Conservation (phyloP, 1,140 invertebrate genomes). For the Ostrea denselamellosa region DNA sequence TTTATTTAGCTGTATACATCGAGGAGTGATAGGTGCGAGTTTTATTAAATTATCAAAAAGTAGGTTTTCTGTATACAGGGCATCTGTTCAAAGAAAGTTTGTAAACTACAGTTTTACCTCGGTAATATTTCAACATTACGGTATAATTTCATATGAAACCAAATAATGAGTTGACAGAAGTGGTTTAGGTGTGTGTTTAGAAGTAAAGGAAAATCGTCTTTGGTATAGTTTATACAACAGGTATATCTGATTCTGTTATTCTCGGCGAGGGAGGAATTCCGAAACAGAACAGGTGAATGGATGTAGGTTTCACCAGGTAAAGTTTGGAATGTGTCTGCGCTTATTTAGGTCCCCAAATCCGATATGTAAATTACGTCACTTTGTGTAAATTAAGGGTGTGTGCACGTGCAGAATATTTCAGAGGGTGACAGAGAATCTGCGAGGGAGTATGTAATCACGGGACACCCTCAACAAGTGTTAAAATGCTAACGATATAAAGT, state of each 20-base stretch:
- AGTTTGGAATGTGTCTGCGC: background rate
- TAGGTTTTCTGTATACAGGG: no score
- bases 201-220: background rate
- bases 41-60: no score
- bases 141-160: no score
- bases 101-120: no score
- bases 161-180: background rate
- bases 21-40: no score
- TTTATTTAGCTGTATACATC: no score
- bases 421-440: background rate
- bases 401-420: background rate
- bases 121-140: no score
- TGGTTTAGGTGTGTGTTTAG: background rate
- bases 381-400: background rate
- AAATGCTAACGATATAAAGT: no score
- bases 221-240: conserved; percentile 13
- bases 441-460: background rate
- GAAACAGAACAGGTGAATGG: background rate
- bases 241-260: background rate
- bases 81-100: no score
- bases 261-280: background rate
- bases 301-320: background rate
- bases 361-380: background rate
- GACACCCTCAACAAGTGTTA: no score
- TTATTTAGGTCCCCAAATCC: background rate